phyloP scores from a whole-genome alignment of 2,888 invertebrate species.

The Phaedon cochleariae region DNA sequence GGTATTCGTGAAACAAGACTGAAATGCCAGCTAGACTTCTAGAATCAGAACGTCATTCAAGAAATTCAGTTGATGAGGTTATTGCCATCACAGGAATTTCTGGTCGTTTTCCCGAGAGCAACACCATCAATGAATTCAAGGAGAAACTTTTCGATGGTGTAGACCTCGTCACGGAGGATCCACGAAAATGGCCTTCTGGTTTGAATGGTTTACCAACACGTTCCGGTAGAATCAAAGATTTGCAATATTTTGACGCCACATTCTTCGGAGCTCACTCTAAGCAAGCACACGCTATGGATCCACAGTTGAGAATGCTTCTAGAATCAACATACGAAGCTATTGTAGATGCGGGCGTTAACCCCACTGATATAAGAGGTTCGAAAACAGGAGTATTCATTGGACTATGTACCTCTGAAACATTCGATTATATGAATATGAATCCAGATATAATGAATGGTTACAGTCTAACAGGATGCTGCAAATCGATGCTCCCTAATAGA shows the following conservation, averaged over 20 bases:
- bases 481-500: constrained; percentile 30
- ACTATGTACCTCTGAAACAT: background rate
- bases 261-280: background rate
- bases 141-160: constrained; percentile 3
- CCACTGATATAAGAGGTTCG: constrained; percentile 1
- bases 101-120: constrained; percentile 8
- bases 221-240: background rate
- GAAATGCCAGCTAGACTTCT: too few relatives aligned
- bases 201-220: background rate
- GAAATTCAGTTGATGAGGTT: background rate
- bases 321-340: constrained; percentile 1
- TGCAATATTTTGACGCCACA: background rate
- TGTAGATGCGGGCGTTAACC: constrained; percentile 10
- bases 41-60: too few relatives aligned
- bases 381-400: constrained; percentile 6
- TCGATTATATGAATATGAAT: background rate
- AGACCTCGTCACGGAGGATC: constrained; percentile 2
- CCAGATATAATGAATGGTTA: background rate
- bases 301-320: constrained; percentile 4
- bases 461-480: background rate
- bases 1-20: too few relatives aligned
- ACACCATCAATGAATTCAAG: constrained; percentile 11
- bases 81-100: constrained; percentile 4
- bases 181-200: constrained; percentile 3
- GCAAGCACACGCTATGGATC: background rate